Evolutionary conservation across 2,888 invertebrate genomes (phyloP).

Genomic region (Blastobasis lacticolella): DNA sequence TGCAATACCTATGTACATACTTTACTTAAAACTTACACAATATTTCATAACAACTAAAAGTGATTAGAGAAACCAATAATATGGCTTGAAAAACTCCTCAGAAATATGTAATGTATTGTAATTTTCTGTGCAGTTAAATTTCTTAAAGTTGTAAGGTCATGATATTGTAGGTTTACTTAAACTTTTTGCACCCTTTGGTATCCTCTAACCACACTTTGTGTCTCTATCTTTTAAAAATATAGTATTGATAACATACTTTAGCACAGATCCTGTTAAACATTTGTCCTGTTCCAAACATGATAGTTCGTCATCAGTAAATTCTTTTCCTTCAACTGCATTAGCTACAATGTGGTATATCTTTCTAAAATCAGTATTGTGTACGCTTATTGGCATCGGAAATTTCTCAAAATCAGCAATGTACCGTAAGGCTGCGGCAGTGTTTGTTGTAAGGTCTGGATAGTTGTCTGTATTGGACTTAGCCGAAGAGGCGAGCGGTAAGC

Average conservation of each 20-base stretch:
- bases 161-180: constrained; percentile 31
- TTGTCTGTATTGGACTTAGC: constrained; percentile 33
- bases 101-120: constrained; percentile 48
- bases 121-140: constrained; percentile 34
- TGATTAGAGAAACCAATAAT: no score
- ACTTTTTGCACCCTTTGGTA: no score
- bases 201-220: no score
- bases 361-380: constrained; percentile 43
- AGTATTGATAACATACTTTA: constrained; percentile 26
- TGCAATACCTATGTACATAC: constrained; percentile 10
- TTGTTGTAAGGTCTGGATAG: constrained; percentile 41
- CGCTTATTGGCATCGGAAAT: constrained; percentile 29
- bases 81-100: constrained; percentile 18
- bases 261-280: constrained; percentile 36
- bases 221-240: constrained; percentile 30
- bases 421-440: constrained; percentile 42
- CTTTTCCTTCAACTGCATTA: constrained; percentile 55
- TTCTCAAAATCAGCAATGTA: constrained; percentile 55
- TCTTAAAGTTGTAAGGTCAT: constrained; percentile 30
- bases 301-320: constrained; percentile 28
- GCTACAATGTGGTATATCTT: constrained; percentile 47
- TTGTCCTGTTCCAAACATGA: constrained; percentile 32
- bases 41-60: no score
- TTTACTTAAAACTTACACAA: no score
- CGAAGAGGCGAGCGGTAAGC: constrained; percentile 44